phyloP scores from a whole-genome alignment of 2,113 vertebrate genomes.

The Plecotus auritus region DNA sequence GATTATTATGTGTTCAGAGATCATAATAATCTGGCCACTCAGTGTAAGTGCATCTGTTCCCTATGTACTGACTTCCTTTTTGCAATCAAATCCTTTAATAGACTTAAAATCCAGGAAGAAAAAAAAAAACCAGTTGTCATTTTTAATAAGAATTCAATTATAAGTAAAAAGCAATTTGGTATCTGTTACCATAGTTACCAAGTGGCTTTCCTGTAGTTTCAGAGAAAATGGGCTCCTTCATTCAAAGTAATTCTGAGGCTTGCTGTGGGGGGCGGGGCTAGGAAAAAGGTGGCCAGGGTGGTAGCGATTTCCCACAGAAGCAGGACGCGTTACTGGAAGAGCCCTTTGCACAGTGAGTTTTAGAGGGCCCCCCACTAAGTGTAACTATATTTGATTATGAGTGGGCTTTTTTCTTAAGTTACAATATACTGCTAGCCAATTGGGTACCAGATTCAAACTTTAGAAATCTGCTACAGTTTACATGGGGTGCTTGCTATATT shows the following conservation, averaged over 20 bases:
- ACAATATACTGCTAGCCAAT: not conserved
- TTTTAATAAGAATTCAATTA: slow-evolving; percentile 71
- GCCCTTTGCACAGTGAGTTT: not conserved
- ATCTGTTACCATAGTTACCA: slow-evolving; percentile 78
- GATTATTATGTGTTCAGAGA: too few species aligned
- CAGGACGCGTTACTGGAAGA: slow-evolving; percentile 29
- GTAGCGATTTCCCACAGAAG: slow-evolving; percentile 28
- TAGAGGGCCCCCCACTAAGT: not conserved
- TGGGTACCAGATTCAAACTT: not conserved
- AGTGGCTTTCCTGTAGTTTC: slow-evolving; percentile 68
- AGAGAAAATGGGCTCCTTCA: slow-evolving; percentile 38
- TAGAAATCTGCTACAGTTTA: not conserved
- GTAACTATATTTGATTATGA: not conserved
- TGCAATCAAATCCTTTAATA: slow-evolving; percentile 53
- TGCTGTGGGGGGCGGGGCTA: not conserved
- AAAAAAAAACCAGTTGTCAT: slow-evolving; percentile 68
- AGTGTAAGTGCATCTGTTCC: not conserved
- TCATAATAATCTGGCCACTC: too few species aligned
- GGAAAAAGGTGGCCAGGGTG: not conserved
- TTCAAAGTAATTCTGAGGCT: slow-evolving; percentile 15
- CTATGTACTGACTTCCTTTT: not conserved
- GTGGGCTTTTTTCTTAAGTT: not conserved
- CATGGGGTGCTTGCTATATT: not conserved
- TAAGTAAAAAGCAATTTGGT: slow-evolving; percentile 69
- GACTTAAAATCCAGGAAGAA: slow-evolving; percentile 54